Evolutionary conservation across 1,140 invertebrate species (phyloP).

Genomic region (Ruditapes philippinarum): DNA sequence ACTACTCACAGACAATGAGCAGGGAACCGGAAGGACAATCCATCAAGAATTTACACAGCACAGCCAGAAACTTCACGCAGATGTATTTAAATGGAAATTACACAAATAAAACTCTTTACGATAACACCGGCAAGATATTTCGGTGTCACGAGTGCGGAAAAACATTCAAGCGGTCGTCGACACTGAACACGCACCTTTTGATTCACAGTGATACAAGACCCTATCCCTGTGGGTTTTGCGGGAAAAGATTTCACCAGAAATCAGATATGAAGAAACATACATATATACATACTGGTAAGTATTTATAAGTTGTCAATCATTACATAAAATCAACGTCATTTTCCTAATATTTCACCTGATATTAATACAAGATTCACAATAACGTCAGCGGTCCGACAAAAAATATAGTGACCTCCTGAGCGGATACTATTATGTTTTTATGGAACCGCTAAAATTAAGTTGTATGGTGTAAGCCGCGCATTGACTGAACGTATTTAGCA

Average conservation of each 20-base stretch:
- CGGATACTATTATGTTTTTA: too few relatives aligned
- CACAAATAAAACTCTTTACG: background rate
- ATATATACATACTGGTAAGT: slow-evolving; percentile 98
- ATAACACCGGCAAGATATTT: slow-evolving; percentile 41
- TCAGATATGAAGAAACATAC: slow-evolving; percentile 99
- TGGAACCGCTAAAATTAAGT: too few relatives aligned
- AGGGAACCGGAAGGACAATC: background rate
- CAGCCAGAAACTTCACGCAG: background rate
- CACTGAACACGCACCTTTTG: slow-evolving; percentile 98
- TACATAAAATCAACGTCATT: too few relatives aligned
- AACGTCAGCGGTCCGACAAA: too few relatives aligned
- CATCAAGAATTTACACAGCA: background rate
- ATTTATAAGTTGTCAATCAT: too few relatives aligned
- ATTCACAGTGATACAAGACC: slow-evolving; percentile 97
- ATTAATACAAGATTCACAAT: too few relatives aligned
- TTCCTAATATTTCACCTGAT: too few relatives aligned
- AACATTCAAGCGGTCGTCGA: slow-evolving; percentile 98
- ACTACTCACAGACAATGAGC: background rate
- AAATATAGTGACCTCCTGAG: too few relatives aligned
- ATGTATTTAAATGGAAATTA: background rate
- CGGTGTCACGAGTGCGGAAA: slow-evolving; percentile 89
- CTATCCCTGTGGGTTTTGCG: slow-evolving; percentile 89
- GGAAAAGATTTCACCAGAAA: slow-evolving; percentile 99
- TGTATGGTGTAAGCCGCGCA: too few relatives aligned
- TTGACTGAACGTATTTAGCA: too few relatives aligned